Evolutionary conservation across 2,113 vertebrate species (phyloP), one percentile per base, ranked within the genome.

Genomic region (Theristicus caerulescens): DNA sequence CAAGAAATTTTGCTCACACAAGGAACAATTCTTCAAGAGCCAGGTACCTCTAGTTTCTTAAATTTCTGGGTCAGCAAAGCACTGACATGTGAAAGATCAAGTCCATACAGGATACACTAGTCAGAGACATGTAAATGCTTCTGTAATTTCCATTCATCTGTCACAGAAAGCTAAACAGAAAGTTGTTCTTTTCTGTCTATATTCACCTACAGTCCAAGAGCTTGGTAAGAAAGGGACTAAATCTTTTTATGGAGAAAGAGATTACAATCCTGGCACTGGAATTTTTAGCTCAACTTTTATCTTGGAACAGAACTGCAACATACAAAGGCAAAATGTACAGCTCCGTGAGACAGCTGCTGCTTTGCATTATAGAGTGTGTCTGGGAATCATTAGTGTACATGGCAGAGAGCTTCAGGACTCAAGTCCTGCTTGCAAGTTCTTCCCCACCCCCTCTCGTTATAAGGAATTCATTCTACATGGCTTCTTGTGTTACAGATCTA

Each of bases 281-380:
- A 26, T 38, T 76, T 54, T 14, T 25, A 64, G 79, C 62, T 77
- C 74, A 3, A 2, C 19, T 82, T 55, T 57, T 15, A 21, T 13
- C 24, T 54, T 47, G 74, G n/a, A 76, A 9, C 51, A 51, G 69
- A 83, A 59, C 25, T 64, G 47, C 32, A 51, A 20, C 44, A 18
- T 5, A n/a, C 31, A 8, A 12, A 70, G 65, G 76, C 54, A 25
- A 44, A 40, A 42, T 2, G 16, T 26, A 22, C 36, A 36, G 82
- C n/a, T 61, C 46, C 34, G 5, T 11, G 79, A 70, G 61, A 69
- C 46, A 54, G 36, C 79, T 57, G 40, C 87, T 92, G 94, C 57
- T 88, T 13, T 22, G 36, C 27, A 1, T 54, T 67, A 12, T 0
- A 14, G 47, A 3, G 2, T 3, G 25, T 6, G 13, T 34, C 82